Conservation (phyloP, 2,113 vertebrate species). For the Pholis gunnellus region DNA sequence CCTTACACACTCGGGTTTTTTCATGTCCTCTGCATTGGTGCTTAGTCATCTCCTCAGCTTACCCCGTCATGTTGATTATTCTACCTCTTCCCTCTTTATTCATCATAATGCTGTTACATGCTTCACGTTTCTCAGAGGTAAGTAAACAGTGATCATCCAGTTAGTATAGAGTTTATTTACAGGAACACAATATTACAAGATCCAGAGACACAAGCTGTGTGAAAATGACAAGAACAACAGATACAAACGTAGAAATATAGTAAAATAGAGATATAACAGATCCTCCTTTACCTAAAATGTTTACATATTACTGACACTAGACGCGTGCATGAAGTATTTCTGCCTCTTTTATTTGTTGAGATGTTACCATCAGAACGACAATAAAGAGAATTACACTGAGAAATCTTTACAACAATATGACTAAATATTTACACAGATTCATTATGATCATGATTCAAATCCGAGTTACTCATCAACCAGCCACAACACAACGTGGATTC, state of each 20-base stretch:
- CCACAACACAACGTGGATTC: neutral
- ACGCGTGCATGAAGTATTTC: neutral
- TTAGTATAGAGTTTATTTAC: slow-evolving; percentile 52
- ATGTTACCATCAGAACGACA: neutral
- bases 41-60: no score
- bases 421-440: slow-evolving; percentile 11
- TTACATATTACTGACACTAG: neutral
- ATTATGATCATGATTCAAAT: neutral
- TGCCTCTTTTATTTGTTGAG: neutral
- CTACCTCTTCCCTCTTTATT: no score
- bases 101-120: neutral
- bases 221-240: neutral
- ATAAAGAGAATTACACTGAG: neutral
- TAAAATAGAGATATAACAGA: neutral
- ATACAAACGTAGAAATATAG: neutral
- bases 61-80: neutral
- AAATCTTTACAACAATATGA: neutral
- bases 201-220: neutral
- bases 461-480: neutral
- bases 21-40: neutral
- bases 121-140: neutral
- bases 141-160: slow-evolving; percentile 9
- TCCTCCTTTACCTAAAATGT: neutral
- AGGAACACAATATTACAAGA: slow-evolving; percentile 20
- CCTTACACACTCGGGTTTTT: neutral